Evolutionary conservation across 2,113 vertebrate species (phyloP), one percentile per base, ranked within the genome.

Genomic region (Orycteropus afer): DNA sequence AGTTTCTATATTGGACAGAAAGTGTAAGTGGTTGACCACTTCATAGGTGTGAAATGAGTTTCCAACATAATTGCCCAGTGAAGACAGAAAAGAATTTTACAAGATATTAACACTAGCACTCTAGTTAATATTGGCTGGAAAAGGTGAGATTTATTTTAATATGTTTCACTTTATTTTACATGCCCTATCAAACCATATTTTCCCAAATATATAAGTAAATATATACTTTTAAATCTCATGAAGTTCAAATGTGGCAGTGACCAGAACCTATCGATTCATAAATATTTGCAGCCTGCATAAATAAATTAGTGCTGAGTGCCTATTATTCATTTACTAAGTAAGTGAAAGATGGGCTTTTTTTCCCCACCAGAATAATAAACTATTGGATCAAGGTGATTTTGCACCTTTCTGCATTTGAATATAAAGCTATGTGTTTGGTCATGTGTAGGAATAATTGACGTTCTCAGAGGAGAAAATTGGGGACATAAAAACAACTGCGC

Each of bases 151-250:
- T 95, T 86, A 47, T 18, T 90, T 81, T 78, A 90, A 61, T 84
- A 86, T 11, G 15, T 85, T 79, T 95, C 55, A 59, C 37, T 86
- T 92, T 90, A 94, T 90, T 86, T 92, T 80, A 95, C 90, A 96
- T 95, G 93, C 95, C 65, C 49, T 92, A 87, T 87, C 89, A 85
- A 94, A 91, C 51, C 45, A 42, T 47, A 74, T 90, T 84, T 78
- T 95, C 37, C 45, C 34, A 93, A 92, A 57, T 71, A 83, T 2
- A 78, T 78, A 87, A 91, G 47, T 85, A 93, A 95, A 92, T 89
- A 42, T n/a, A 18, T 86, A 74, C 45, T 82, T 88, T 82, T 77
- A 11, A 51, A 82, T 93, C 92, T 93, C 55, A 78, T 91, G 59
- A 65, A 89, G 37, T 95, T 89, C n/a, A 93, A 95, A 95, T 88